Conservation (phyloP, 2,113 vertebrate genomes). For the Elanoides forficatus region DNA sequence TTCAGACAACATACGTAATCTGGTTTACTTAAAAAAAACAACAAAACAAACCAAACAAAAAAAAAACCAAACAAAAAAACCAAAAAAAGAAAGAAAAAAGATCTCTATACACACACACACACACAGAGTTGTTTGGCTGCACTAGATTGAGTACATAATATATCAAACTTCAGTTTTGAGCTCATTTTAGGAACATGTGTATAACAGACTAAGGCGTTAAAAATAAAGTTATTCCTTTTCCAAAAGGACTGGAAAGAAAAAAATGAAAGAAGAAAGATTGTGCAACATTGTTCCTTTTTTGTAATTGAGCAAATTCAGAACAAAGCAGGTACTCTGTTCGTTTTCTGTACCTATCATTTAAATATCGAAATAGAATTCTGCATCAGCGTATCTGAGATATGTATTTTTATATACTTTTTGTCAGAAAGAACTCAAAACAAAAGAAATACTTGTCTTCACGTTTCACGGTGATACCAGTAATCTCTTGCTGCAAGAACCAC, state of each 20-base stretch:
- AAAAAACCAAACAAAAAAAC: neutral
- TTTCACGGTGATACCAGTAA: neutral
- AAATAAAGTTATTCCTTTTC: neutral
- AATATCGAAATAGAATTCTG: neutral
- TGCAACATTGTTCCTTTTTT: neutral
- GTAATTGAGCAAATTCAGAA: neutral
- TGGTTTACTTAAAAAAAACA: neutral
- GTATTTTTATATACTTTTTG: neutral
- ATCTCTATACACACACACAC: neutral
- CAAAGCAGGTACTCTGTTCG: neutral
- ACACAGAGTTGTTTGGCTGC: neutral
- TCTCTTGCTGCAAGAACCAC: neutral
- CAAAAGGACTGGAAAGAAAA: neutral
- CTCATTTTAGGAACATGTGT: neutral
- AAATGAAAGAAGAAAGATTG: neutral
- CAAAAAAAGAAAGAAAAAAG: too few relatives aligned
- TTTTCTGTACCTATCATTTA: neutral
- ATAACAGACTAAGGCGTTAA: neutral
- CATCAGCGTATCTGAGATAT: neutral
- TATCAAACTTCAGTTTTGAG: neutral
- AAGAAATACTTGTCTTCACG: neutral
- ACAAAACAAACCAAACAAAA: too few relatives aligned
- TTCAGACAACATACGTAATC: constrained; percentile 48
- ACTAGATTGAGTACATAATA: neutral
- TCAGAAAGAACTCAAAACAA: constrained; percentile 13